Conservation (phyloP, 2,113 vertebrate genomes). For the Dasyornis broadbenti region DNA sequence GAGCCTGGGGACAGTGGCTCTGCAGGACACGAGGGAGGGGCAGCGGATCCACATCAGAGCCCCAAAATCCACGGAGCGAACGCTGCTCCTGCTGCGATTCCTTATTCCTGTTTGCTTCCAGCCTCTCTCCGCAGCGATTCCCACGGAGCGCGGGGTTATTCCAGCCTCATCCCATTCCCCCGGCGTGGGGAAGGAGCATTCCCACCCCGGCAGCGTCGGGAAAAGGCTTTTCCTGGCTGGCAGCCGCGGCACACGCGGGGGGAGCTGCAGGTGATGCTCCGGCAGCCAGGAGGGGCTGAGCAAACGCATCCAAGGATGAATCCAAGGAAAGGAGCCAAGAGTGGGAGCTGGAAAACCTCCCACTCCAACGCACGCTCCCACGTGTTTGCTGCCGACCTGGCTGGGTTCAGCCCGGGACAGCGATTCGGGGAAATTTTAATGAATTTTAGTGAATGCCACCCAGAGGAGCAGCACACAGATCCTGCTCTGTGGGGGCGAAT, state of each 20-base stretch:
- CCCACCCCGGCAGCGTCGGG: background rate
- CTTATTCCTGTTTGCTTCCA: background rate
- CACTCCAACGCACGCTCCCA: background rate
- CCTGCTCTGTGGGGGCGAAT: background rate
- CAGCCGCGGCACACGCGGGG: background rate
- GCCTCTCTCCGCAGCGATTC: background rate
- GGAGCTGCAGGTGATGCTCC: background rate
- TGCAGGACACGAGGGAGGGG: background rate
- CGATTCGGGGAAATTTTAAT: background rate
- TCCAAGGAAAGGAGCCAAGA: background rate
- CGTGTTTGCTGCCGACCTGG: background rate
- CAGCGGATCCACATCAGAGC: background rate
- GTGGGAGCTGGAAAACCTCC: background rate
- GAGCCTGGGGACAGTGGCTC: background rate
- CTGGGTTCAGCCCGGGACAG: background rate
- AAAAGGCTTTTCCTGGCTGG: background rate
- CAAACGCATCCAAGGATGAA: background rate
- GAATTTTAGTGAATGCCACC: background rate
- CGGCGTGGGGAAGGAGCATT: background rate
- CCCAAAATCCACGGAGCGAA: background rate
- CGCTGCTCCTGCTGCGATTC: background rate
- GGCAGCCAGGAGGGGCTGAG: background rate
- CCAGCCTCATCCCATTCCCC: background rate
- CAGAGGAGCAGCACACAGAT: background rate
- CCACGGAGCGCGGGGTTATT: background rate